Conservation (phyloP, 1,140 invertebrate species). For the Bombus confusus region DNA sequence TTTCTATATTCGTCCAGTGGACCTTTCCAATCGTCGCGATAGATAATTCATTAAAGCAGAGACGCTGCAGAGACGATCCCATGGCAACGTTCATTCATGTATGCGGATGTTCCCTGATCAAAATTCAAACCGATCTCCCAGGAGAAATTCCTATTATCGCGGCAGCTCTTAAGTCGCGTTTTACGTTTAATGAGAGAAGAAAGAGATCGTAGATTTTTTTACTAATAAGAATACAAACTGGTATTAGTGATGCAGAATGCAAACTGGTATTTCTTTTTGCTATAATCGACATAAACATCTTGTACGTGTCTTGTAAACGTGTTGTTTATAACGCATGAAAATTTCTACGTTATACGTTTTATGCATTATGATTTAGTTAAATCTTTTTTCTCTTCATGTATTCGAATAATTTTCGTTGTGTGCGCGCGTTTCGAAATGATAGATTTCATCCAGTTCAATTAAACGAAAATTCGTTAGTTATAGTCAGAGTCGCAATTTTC, state of each 20-base stretch:
- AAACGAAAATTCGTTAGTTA: too few species aligned
- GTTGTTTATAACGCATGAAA: background rate
- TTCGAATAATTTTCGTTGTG: background rate
- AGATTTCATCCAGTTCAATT: background rate
- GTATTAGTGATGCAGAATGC: background rate
- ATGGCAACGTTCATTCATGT: conserved; percentile 17
- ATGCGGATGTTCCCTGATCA: conserved; percentile 16
- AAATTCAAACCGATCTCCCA: conserved; percentile 27
- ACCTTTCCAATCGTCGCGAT: conserved; percentile 54
- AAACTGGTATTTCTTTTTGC: background rate
- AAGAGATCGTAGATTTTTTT: background rate
- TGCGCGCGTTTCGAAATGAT: too few species aligned
- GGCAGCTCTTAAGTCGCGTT: background rate
- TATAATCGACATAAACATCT: too few species aligned
- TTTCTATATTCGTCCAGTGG: conserved; percentile 45
- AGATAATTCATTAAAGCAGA: conserved; percentile 68
- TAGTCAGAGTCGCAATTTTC: background rate
- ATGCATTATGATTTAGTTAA: background rate
- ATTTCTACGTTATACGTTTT: background rate
- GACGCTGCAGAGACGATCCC: conserved; percentile 34
- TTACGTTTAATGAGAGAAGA: conserved; percentile 18
- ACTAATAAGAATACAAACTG: background rate
- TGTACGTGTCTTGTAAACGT: too few species aligned
- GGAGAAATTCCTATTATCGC: conserved; percentile 7
- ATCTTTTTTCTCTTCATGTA: accelerated